These are phyloP conservation scores for Nephotettix cincticeps DNA, from an alignment of 1,140 invertebrate genomes.

Conservation along the genomic window DNA sequence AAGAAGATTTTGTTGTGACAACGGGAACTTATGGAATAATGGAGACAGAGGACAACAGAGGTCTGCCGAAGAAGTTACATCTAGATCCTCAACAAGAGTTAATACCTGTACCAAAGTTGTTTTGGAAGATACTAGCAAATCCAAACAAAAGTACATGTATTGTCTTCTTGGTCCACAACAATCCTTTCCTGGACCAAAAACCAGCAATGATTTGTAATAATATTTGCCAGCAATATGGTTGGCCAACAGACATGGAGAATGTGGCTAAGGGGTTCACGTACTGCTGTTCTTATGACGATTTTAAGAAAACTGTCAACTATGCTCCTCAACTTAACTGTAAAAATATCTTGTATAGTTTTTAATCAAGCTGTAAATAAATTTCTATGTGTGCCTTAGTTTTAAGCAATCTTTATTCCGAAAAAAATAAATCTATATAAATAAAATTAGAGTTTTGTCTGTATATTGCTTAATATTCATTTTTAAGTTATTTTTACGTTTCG, in stretches of 20 bases:
- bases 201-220: background rate
- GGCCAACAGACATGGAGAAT: background rate
- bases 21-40: conserved; percentile 14
- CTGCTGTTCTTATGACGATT: conserved; percentile 7
- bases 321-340: conserved; percentile 11
- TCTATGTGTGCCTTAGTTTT: too few relatives aligned
- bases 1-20: background rate
- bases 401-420: too few relatives aligned
- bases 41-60: background rate
- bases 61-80: background rate
- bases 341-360: background rate
- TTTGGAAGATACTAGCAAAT: conserved; percentile 11
- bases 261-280: conserved; percentile 6
- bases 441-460: too few relatives aligned
- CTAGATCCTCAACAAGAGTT: conserved; percentile 6
- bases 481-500: too few relatives aligned
- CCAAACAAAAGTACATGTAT: background rate
- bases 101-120: conserved; percentile 1
- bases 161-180: conserved; percentile 6
- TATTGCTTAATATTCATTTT: too few relatives aligned
- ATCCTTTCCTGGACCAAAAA: background rate
- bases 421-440: too few relatives aligned
- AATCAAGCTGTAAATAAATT: too few relatives aligned
- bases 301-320: conserved; percentile 7
- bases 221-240: background rate